phyloP scores from a whole-genome alignment of 2,888 invertebrate genomes.

The Acheta domesticus region DNA sequence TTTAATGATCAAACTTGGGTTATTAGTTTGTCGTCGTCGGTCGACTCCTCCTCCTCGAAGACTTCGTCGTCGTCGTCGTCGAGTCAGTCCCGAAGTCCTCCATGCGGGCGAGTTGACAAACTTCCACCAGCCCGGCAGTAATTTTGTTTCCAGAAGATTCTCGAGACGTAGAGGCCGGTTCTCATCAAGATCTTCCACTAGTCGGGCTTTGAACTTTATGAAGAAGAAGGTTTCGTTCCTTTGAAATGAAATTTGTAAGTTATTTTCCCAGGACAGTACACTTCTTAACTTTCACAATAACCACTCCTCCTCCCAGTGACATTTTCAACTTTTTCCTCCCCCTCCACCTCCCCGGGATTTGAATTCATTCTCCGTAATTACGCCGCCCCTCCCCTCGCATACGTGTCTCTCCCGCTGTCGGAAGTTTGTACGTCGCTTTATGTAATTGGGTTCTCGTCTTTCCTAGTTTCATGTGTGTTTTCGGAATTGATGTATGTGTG shows the following conservation, averaged over 20 bases:
- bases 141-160: conserved; percentile 4
- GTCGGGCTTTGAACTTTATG: conserved; percentile 9
- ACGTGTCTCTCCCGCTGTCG: not conserved
- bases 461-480: not conserved
- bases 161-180: not conserved
- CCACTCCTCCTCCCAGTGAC: not conserved
- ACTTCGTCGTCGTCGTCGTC: not conserved
- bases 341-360: not conserved
- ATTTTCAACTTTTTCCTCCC: not conserved
- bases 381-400: not conserved
- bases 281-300: conserved; percentile 18
- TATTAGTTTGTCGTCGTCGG: conserved; percentile 1
- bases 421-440: not conserved
- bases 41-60: not conserved
- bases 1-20: conserved; percentile 18
- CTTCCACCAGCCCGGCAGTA: conserved; percentile 9
- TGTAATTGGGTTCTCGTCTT: conserved; percentile 10
- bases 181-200: conserved; percentile 18
- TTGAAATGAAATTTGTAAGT: conserved; percentile 18
- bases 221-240: conserved; percentile 9
- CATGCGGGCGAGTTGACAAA: conserved; percentile 7
- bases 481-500: not conserved
- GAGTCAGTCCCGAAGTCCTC: not conserved
- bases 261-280: not conserved
- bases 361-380: not conserved